A percentile compares a stretch with the other conserved stretches of the same genome.
Evolutionary conservation across 2,113 vertebrate species (phyloP).

Genomic region (Peromyscus polionotus): DNA sequence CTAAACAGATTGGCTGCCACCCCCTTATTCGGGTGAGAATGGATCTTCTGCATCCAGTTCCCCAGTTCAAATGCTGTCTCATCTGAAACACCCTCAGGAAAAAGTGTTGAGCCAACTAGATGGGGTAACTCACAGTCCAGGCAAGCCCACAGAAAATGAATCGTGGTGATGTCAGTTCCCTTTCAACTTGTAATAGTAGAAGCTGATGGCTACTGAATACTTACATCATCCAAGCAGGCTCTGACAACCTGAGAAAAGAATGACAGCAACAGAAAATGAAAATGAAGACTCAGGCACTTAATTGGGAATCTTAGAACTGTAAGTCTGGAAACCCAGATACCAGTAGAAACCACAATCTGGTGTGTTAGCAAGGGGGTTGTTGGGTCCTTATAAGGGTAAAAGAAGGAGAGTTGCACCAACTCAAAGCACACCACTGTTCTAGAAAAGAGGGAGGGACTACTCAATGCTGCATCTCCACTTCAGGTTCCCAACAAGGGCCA

Average conservation of each 20-base stretch:
- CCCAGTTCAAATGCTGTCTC: background rate
- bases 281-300: background rate
- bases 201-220: background rate
- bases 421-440: background rate
- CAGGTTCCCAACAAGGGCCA: background rate
- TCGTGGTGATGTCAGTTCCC: background rate
- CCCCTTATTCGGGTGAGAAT: background rate
- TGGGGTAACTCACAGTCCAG: background rate
- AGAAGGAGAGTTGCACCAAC: background rate
- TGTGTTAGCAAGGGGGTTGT: background rate
- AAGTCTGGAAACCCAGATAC: background rate
- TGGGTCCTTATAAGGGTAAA: background rate
- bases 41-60: background rate
- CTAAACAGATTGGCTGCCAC: background rate
- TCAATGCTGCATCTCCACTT: background rate
- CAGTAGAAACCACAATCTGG: background rate
- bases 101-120: background rate
- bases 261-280: background rate
- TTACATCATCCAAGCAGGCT: background rate
- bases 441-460: background rate
- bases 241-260: background rate
- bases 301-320: background rate
- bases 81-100: background rate
- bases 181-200: background rate
- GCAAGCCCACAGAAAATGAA: background rate